Percentiles rank a stretch among this genome's conserved stretches.
Conservation (phyloP, 2,113 vertebrate genomes). For the Clarias magur region DNA sequence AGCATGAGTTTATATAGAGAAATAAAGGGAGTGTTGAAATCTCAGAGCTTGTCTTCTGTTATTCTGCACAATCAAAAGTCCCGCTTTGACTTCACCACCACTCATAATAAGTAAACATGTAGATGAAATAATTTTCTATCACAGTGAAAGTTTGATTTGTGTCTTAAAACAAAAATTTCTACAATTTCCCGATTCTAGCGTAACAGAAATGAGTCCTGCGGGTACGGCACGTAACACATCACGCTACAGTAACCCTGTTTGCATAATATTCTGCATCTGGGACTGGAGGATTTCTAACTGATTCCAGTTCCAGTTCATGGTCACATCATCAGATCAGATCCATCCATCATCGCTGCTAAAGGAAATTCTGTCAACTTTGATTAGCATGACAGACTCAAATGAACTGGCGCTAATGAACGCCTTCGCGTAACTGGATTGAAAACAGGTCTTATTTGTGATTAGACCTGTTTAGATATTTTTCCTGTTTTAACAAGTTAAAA, state of each 20-base stretch:
- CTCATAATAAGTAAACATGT: too few relatives aligned
- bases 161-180: too few relatives aligned
- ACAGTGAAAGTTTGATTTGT: not conserved
- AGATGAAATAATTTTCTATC: too few relatives aligned
- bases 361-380: not conserved
- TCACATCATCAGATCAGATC: not conserved
- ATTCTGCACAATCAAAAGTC: too few relatives aligned
- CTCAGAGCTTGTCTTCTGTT: too few relatives aligned
- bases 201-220: not conserved
- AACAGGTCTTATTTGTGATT: not conserved
- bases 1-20: too few relatives aligned
- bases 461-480: not conserved
- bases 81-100: too few relatives aligned
- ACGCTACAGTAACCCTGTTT: not conserved
- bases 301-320: not conserved
- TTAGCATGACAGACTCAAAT: conserved; percentile 15
- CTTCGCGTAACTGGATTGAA: not conserved
- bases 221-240: not conserved
- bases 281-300: not conserved
- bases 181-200: not conserved
- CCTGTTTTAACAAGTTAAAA: not conserved
- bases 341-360: conserved; percentile 11
- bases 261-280: not conserved
- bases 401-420: conserved; percentile 9
- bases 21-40: too few relatives aligned